Percentiles rank a stretch among this genome's conserved stretches.
Evolutionary conservation across 2,113 vertebrate genomes (phyloP).

Genomic region (Catagonus wagneri): DNA sequence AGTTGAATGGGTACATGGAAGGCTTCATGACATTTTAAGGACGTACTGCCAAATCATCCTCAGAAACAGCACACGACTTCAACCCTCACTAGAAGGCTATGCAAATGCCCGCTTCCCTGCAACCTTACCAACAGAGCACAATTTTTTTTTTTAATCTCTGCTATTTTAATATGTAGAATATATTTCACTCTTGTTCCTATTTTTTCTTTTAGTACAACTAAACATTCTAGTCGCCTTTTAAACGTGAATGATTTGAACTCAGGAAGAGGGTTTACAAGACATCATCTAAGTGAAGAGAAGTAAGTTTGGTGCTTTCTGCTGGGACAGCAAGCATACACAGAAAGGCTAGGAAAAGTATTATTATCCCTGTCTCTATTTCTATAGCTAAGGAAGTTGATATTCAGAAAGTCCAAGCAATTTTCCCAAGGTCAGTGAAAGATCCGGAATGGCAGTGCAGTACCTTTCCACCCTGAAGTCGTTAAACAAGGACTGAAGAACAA

Average conservation of each 20-base stretch:
- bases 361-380: background rate
- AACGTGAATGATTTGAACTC: slow-evolving; percentile 3
- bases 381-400: background rate
- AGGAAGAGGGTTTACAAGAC: background rate
- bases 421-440: background rate
- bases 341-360: background rate
- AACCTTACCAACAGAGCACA: background rate
- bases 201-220: slow-evolving; percentile 9
- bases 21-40: background rate
- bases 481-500: background rate
- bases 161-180: slow-evolving; percentile 3
- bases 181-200: background rate
- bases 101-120: background rate
- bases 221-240: background rate
- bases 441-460: too few relatives aligned
- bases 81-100: background rate
- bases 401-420: background rate
- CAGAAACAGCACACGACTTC: background rate
- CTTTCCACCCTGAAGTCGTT: background rate
- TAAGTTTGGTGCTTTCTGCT: background rate
- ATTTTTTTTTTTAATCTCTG: background rate
- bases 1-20: slow-evolving; percentile 8
- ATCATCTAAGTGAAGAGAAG: background rate
- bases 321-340: background rate
- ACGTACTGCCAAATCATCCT: background rate